Base-by-base conservation (phyloP, 2,113 vertebrate genomes). In the Cryptotis parvus region DNA sequence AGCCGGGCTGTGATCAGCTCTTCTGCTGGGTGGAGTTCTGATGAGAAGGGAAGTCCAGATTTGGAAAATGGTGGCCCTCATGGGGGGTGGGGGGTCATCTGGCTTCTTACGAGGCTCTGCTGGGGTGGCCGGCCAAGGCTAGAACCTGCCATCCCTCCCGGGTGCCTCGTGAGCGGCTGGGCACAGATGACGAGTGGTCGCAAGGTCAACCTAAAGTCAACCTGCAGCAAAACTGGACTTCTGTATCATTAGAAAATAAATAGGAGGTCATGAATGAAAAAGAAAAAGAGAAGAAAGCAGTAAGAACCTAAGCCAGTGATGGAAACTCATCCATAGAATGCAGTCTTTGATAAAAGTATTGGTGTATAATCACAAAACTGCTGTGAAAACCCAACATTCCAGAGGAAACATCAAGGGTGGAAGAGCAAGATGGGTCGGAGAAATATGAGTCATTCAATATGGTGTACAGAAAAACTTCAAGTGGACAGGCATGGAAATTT, bases 341-440 rank as follows among this genome's bases (percentile, higher is more conserved):
- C 14, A 29, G 20, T 14, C 39, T 24, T 77, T 78, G 80, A 33
- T 49, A 27, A 58, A 22, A 78, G 33, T 39, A n/a, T 39, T 6
- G 35, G 4, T 3, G 10, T 1, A 18, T 1, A 33, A 2, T 0
- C 6, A 9, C 2, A 2, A 3, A 73, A 20, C n/a, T 55, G 4
- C 16, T 49, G 3, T 31, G 49, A 43, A n/a, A n/a, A 45, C 1
- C 55, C 78, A n/a, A 9, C 4, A 11, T 10, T 61, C 41, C 22
- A 24, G 9, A 10, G 27, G 45, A 27, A 79, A 20, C 63, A 35
- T 37, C 6, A 16, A 78, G 24, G 16, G 4, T 3, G 3, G 65
- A 20, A 68, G 16, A 61, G 8, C 6, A 41, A 82, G 65, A n/a
- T 16, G 3, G 10, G 9, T 45, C 58, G 37, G 58, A 78, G 49